Evolutionary conservation across 2,888 invertebrate species (phyloP), one percentile per base, ranked within the genome.

Genomic region (Synanthedon andrenaeformis): DNA sequence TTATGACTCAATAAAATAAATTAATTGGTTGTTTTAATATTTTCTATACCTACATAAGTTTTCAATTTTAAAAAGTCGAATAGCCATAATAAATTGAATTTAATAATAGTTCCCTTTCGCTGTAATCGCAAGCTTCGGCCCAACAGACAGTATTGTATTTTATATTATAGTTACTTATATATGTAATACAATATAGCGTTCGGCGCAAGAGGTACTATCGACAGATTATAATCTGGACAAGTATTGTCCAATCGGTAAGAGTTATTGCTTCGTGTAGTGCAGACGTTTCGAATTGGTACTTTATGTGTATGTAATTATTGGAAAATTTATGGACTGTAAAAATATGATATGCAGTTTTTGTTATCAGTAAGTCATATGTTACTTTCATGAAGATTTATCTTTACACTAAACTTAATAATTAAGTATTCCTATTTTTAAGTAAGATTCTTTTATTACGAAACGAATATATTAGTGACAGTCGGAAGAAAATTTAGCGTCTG

Each of bases 191-290:
- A 57, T 59, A 60, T 55, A 61, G 56, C 59, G 55, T 53, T 58
- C 55, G 53, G 53, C 54, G 59, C 56, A 62, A 58, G 59, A 60
- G 56, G 53, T 61, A 58, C 55, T 52, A n/a, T 51, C 23, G 50
- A 41, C 55, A 66, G 73, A 76, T 74, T 64, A 69, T 65, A 65
- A 76, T 77, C 75, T 70, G 60, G 68, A 70, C 65, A 63, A 59
- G 67, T 66, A 75, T 71, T 76, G 71, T 73, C 68, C 70, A 61
- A 58, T 53, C 61, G 57, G 56, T 48, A 58, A 62, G 70, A 73
- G 64, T 71, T 70, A 71, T 64, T 61, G 55, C 57, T 56, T 49
- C 56, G 56, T 60, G 57, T 59, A 62, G 59, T 62, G 52, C 54
- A 54, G 56, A 54, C 62, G 56, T 63, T 62, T 62, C 68, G 68